Evolutionary conservation across 2,888 invertebrate genomes (phyloP).

Genomic region (Unio delphinus): DNA sequence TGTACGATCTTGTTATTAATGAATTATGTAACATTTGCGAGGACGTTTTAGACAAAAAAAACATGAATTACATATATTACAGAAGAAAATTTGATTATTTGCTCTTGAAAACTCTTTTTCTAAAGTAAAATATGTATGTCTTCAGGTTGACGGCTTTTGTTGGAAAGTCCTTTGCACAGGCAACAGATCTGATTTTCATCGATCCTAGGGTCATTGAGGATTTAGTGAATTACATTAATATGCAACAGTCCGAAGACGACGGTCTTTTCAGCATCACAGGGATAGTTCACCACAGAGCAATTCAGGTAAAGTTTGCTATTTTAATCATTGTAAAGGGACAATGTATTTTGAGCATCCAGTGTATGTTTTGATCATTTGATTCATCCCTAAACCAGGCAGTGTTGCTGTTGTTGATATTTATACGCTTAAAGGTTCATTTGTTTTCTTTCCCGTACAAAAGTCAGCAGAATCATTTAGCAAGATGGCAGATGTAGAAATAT

Average conservation of each 20-base stretch:
- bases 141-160: constrained; percentile 88
- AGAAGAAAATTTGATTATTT: too few species aligned
- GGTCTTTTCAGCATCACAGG: constrained; percentile 84
- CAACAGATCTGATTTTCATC: constrained; percentile 77
- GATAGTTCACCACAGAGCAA: constrained; percentile 79
- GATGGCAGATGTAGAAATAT: too few species aligned
- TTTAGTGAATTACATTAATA: constrained; percentile 82
- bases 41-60: too few species aligned
- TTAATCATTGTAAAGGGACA: not conserved
- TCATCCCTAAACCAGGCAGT: not conserved
- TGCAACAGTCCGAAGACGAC: constrained; percentile 77
- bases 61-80: too few species aligned
- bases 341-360: not conserved
- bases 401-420: too few species aligned
- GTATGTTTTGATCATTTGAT: not conserved
- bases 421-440: too few species aligned
- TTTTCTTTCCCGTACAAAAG: too few species aligned
- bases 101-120: too few species aligned
- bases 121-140: too few species aligned
- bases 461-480: too few species aligned
- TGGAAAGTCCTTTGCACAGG: constrained; percentile 81
- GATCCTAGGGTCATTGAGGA: constrained; percentile 78
- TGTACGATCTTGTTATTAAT: too few species aligned
- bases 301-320: constrained; percentile 74
- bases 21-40: too few species aligned